These are phyloP conservation scores for Neodontobutis hainanensis DNA, from an alignment of 2,113 vertebrate genomes.

Conservation along the genomic window DNA sequence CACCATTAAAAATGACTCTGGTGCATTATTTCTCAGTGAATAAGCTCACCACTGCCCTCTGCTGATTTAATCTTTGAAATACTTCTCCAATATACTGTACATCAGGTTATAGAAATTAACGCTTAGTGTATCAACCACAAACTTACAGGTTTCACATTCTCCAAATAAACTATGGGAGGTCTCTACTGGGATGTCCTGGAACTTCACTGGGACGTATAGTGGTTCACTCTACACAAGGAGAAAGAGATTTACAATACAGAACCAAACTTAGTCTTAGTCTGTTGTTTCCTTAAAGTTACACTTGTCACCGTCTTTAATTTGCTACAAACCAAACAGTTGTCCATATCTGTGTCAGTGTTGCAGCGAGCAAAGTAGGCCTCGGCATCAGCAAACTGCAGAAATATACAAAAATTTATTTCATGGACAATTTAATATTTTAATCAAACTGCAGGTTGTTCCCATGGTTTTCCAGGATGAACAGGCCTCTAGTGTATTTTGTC, in stretches of 20 bases:
- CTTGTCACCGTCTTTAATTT: not conserved
- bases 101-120: too few relatives aligned
- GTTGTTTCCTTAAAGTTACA: not conserved
- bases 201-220: slow-evolving; percentile 94
- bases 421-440: too few relatives aligned
- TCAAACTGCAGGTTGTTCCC: too few relatives aligned
- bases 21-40: too few relatives aligned
- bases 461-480: too few relatives aligned
- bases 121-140: not conserved
- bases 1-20: too few relatives aligned
- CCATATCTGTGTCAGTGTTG: slow-evolving; percentile 83
- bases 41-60: slow-evolving; percentile 45
- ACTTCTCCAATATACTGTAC: too few relatives aligned
- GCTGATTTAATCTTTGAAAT: slow-evolving; percentile 6
- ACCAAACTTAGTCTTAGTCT: not conserved
- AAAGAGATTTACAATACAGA: slow-evolving; percentile 14
- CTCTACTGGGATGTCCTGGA: slow-evolving; percentile 88
- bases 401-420: not conserved
- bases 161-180: slow-evolving; percentile 72
- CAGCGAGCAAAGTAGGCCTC: slow-evolving; percentile 90
- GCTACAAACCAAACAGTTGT: slow-evolving; percentile 88
- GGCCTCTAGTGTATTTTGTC: too few relatives aligned
- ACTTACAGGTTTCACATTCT: slow-evolving; percentile 87
- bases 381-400: slow-evolving; percentile 88
- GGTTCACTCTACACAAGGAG: slow-evolving; percentile 88